phyloP scores from a whole-genome alignment of 2,888 invertebrate species.

The Drosophila meridiana region DNA sequence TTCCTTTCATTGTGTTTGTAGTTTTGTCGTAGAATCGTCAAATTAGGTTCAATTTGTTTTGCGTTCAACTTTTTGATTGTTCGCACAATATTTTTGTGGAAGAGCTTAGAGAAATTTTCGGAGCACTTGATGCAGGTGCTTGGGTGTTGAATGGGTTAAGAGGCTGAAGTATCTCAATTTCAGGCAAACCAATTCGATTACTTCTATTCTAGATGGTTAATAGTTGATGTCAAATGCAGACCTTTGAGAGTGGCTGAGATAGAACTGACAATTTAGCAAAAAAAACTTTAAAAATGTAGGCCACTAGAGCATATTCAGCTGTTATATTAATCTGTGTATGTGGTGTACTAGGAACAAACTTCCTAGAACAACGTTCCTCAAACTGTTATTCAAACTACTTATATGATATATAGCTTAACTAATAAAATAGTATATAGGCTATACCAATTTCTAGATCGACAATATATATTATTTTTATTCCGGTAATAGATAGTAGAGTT shows the following conservation, averaged over 20 bases:
- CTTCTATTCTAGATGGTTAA: background rate
- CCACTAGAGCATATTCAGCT: no score
- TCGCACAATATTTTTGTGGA: constrained; percentile 21
- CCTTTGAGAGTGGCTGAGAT: background rate
- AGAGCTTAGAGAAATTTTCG: constrained; percentile 2
- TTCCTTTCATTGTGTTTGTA: background rate
- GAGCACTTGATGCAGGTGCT: constrained; percentile 16
- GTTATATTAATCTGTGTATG: no score
- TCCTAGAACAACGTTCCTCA: no score
- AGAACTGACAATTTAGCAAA: background rate
- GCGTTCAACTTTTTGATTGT: constrained; percentile 52
- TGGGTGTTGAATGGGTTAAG: background rate
- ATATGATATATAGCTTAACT: no score
- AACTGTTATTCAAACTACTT: no score
- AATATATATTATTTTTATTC: no score
- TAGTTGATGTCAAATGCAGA: constrained; percentile 6
- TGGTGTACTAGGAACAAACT: no score
- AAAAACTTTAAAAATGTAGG: background rate
- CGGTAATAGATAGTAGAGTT: background rate
- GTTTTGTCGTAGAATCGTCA: constrained; percentile 36
- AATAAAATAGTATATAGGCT: no score
- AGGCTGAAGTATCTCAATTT: background rate
- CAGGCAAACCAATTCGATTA: background rate
- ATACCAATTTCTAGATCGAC: no score
- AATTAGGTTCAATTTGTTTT: constrained; percentile 61